phyloP scores from a whole-genome alignment of 2,888 invertebrate species.

The Eilema griseolum region DNA sequence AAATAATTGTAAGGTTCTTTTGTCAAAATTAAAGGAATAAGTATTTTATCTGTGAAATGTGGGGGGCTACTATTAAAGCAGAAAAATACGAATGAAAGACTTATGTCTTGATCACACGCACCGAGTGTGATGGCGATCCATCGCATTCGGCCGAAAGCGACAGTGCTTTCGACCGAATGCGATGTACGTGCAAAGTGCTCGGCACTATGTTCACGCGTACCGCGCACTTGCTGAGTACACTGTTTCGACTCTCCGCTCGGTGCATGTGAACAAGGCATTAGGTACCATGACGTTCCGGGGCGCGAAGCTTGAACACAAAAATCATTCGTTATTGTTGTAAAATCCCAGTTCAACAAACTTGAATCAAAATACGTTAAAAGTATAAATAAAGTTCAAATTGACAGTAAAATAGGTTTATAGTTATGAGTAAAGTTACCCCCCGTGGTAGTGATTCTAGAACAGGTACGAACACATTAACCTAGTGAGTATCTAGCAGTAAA shows the following conservation, averaged over 20 bases:
- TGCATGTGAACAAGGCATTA: too few species aligned
- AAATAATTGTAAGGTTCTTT: conserved; percentile 2
- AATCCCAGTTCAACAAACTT: conserved; percentile 4
- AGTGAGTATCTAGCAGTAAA: conserved; percentile 20
- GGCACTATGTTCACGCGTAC: too few species aligned
- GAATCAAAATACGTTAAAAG: conserved; percentile 23
- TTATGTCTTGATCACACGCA: too few species aligned
- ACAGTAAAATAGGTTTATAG: conserved; percentile 31
- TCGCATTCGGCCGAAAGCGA: too few species aligned
- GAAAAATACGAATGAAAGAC: neutral
- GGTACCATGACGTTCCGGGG: neutral
- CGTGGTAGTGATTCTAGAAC: conserved; percentile 25
- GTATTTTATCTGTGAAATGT: neutral
- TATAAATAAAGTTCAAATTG: conserved; percentile 15
- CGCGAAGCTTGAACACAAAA: neutral
- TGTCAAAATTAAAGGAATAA: neutral
- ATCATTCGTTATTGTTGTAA: neutral
- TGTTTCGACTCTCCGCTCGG: too few species aligned
- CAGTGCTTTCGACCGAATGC: too few species aligned
- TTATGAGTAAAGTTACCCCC: conserved; percentile 34
- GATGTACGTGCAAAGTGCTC: too few species aligned
- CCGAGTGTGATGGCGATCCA: too few species aligned
- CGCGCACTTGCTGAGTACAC: too few species aligned
- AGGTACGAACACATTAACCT: conserved; percentile 17
- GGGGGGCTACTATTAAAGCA: neutral